phyloP scores from a whole-genome alignment of 2,888 invertebrate species.

The Aethes cnicana region DNA sequence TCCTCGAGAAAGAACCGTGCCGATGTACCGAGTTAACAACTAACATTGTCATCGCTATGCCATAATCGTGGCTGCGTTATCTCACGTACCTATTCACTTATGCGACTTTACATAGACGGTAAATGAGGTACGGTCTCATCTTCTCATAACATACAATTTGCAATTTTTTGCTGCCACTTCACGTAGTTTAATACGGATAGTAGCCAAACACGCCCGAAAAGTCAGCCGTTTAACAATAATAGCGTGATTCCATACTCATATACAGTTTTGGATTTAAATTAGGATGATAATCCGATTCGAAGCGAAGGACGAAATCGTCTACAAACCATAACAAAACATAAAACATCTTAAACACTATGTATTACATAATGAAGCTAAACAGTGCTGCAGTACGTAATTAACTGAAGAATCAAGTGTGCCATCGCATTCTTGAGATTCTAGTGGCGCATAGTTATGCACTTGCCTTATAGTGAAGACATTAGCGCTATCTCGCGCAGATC shows the following conservation, averaged over 20 bases:
- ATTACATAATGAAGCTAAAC: not conserved
- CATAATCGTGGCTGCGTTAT: conserved; percentile 42
- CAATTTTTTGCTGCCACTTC: conserved; percentile 38
- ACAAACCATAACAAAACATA: not conserved
- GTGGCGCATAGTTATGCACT: conserved; percentile 2
- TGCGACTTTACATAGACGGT: conserved; percentile 31
- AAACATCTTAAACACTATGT: not conserved
- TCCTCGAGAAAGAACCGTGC: conserved; percentile 48
- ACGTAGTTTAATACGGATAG: conserved; percentile 45
- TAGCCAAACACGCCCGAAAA: conserved; percentile 40
- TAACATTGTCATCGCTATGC: conserved; percentile 46
- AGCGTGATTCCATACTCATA: not conserved
- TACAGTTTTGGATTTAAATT: conserved; percentile 10
- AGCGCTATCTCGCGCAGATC: conserved; percentile 39
- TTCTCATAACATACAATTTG: conserved; percentile 38
- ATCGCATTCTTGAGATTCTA: conserved; percentile 21
- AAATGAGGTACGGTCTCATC: conserved; percentile 26
- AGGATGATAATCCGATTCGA: conserved; percentile 7
- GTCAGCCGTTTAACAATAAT: conserved; percentile 4
- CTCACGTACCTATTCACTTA: conserved; percentile 45
- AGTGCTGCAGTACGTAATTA: conserved; percentile 8
- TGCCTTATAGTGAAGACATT: conserved; percentile 36
- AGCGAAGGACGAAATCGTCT: conserved; percentile 8
- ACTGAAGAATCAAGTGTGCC: conserved; percentile 21
- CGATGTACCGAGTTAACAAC: conserved; percentile 45